These are phyloP conservation scores for Melanerpes formicivorus DNA, from an alignment of 2,113 vertebrate genomes.

Conservation along the genomic window DNA sequence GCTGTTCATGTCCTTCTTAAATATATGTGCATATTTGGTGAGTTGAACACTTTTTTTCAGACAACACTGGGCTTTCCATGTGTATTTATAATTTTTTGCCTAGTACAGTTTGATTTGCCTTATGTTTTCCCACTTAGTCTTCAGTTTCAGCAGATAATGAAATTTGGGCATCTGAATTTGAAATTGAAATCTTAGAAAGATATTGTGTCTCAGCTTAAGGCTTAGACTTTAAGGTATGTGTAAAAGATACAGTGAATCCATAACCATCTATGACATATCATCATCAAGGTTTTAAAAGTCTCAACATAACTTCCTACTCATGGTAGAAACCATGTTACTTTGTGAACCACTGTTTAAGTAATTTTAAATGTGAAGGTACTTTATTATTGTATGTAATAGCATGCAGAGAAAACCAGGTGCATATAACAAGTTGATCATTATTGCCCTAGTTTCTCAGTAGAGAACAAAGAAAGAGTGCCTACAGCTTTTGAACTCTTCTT, in stretches of 20 bases:
- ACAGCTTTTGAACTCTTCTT: not conserved
- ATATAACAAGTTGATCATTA: not conserved
- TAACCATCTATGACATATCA: not conserved
- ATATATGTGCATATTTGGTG: not conserved
- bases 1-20: not conserved
- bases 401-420: not conserved
- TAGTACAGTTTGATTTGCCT: not conserved
- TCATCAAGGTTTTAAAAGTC: not conserved
- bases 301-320: not conserved
- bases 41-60: not conserved
- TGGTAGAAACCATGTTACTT: not conserved
- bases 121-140: not conserved
- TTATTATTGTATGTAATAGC: not conserved
- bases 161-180: not conserved
- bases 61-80: accelerated
- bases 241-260: not conserved
- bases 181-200: not conserved
- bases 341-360: not conserved
- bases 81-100: not conserved
- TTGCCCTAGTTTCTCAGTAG: not conserved
- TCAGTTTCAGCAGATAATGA: not conserved
- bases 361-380: not conserved
- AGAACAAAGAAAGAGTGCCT: not conserved
- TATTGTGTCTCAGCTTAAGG: not conserved
- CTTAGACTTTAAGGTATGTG: not conserved